phyloP scores from a whole-genome alignment of 2,797 vertebrate genomes.

The Gadopsis marmoratus region DNA sequence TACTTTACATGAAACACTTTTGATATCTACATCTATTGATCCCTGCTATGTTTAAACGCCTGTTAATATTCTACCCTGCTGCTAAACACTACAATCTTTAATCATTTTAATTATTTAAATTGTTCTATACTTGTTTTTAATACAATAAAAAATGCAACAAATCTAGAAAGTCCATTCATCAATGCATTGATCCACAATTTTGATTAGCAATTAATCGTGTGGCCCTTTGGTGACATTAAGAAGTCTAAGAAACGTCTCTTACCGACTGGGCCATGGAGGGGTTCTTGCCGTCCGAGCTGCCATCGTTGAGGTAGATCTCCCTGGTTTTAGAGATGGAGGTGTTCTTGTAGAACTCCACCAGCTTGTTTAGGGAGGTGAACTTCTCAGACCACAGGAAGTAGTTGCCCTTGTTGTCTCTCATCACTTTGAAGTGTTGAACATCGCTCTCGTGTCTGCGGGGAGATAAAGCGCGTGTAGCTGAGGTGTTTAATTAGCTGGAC shows the following conservation, averaged over 20 bases:
- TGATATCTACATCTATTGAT: too few species aligned
- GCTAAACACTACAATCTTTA: too few species aligned
- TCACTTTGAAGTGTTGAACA: conserved; percentile 98
- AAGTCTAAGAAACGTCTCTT: not conserved
- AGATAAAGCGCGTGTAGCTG: rapidly evolving
- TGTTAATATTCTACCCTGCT: too few species aligned
- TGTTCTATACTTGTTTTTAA: too few species aligned
- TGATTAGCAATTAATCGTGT: not conserved
- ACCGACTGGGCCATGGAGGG: conserved; percentile 57
- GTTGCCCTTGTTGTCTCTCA: conserved; percentile 90
- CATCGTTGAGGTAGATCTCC: conserved; percentile 90
- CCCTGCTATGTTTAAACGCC: too few species aligned
- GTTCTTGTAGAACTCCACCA: conserved; percentile 94
- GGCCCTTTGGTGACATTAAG: not conserved
- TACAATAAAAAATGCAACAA: too few species aligned
- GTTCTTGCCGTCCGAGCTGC: conserved; percentile 49
- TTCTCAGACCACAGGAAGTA: conserved; percentile 97
- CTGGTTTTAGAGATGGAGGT: conserved; percentile 93
- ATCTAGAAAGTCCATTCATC: too few species aligned
- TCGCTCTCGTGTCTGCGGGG: conserved; percentile 91
- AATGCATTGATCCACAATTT: too few species aligned
- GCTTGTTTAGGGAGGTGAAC: conserved; percentile 94
- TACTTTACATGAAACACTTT: too few species aligned
- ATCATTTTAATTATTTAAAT: too few species aligned
- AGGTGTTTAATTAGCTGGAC: not conserved